A percentile compares a stretch with the other conserved stretches of the same genome.
phyloP scores from a whole-genome alignment of 2,888 invertebrate species.

The Gari tellinella region DNA sequence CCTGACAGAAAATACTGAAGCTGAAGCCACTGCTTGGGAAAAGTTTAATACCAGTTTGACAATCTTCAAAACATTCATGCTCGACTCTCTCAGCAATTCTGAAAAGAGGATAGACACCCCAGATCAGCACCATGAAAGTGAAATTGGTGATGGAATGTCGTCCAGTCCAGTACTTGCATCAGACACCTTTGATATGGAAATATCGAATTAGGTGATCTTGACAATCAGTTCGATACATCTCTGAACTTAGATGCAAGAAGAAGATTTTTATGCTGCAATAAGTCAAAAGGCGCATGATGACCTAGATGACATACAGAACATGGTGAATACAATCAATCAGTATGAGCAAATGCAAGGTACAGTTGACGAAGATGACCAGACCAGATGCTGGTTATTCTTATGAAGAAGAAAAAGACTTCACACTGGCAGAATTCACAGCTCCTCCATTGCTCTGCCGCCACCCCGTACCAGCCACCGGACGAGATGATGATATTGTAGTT shows the following conservation, averaged over 20 bases:
- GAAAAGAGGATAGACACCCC: background rate
- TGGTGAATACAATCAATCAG: too few species aligned
- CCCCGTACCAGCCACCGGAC: constrained; percentile 4
- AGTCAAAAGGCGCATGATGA: too few species aligned
- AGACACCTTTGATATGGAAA: background rate
- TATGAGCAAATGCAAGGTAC: too few species aligned
- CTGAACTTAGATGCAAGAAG: too few species aligned
- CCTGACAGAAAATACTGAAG: background rate
- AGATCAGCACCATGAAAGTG: background rate
- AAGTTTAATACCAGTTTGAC: background rate
- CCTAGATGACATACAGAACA: too few species aligned
- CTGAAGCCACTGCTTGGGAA: background rate
- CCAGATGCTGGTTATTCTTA: too few species aligned
- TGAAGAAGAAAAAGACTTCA: too few species aligned
- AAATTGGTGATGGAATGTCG: background rate
- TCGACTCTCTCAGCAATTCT: background rate
- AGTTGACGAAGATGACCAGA: too few species aligned
- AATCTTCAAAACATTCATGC: background rate
- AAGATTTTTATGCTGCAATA: too few species aligned
- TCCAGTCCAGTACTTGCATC: background rate
- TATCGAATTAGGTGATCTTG: too few species aligned
- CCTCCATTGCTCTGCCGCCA: constrained; percentile 3
- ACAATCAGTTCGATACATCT: too few species aligned
- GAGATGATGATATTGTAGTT: constrained; percentile 16
- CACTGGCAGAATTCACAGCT: background rate